phyloP scores from a whole-genome alignment of 2,888 invertebrate genomes.

The Ashinkailepas kermadecensis region DNA sequence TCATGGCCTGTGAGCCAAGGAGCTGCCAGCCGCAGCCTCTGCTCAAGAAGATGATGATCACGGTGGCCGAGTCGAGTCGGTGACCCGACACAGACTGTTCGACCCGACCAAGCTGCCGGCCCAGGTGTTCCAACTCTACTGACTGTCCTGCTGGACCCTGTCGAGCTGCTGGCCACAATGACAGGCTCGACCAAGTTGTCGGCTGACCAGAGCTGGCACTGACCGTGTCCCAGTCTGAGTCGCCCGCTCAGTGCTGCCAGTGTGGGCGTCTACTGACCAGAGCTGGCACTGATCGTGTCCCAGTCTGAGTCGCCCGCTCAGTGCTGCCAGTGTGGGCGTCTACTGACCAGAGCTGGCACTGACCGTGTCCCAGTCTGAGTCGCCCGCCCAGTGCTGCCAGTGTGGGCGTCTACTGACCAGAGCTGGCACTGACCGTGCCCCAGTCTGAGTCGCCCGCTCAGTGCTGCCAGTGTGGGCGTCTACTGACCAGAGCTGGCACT shows the following conservation, averaged over 20 bases:
- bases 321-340: too few species aligned
- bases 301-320: background rate
- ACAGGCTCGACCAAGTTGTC: background rate
- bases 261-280: too few species aligned
- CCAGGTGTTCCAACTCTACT: too few species aligned
- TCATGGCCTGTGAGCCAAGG: conserved; percentile 90
- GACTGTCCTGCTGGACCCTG: too few species aligned
- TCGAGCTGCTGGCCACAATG: too few species aligned
- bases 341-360: background rate
- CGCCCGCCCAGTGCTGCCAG: background rate
- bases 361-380: background rate
- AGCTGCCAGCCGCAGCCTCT: conserved; percentile 82
- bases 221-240: background rate
- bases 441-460: background rate
- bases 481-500: background rate
- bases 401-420: too few species aligned
- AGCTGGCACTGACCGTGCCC: background rate
- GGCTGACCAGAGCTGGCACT: background rate
- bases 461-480: too few species aligned
- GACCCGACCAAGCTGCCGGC: background rate
- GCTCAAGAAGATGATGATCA: conserved; percentile 72
- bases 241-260: background rate
- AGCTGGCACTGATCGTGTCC: background rate
- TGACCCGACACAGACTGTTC: background rate
- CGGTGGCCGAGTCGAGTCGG: background rate